Base-by-base conservation (phyloP, 1,140 invertebrate species). In the Tetramorium simillimum region DNA sequence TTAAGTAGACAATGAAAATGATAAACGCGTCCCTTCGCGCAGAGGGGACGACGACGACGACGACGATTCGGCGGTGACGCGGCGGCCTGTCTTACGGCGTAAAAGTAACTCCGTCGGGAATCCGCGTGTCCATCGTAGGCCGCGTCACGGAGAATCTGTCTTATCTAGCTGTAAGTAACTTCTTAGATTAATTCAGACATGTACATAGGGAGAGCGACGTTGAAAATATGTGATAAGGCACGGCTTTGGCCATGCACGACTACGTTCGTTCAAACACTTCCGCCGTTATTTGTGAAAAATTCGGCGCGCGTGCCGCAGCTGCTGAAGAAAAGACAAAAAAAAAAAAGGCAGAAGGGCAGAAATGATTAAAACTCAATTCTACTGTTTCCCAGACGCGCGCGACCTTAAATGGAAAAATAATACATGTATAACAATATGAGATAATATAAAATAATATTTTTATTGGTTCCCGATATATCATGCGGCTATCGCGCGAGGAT, bases 241-340 rank as follows among this genome's bases (percentile, higher is more conserved):
- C 93, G 91, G 94, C 93, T 93, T 93, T 94, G 90, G 90, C 92
- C 93, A 93, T 93, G 93, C 93, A 93, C 93, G 51, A 93, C 87
- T 91, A 67, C 91, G 92, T 94, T 94, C 70, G 89, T 94, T 95
- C 93, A 87, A 91, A 12, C 43, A 40, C 91, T 89, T 89, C 37
- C 88, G 85, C 90, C 88, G 91, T 89, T 77, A 90, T 81, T 92
- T 90, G 93, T 93, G 93, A 93, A 90, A 72, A 84, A 58, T 72
- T 75, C 85, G 78, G 77, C 24, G 24, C 43, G 24, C 43, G 24
- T 28, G 63, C 0, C 28, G 9, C 53, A 58, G 10, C 2, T 63
- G 46, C 46, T 46, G 3, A 43, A 9, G 40, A 46, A 46, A 46
- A 28, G 24, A 28, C 24, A 28, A 46, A 33, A 46, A 14, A 46